phyloP scores from a whole-genome alignment of 2,113 vertebrate genomes.

The Labrus mixtus region DNA sequence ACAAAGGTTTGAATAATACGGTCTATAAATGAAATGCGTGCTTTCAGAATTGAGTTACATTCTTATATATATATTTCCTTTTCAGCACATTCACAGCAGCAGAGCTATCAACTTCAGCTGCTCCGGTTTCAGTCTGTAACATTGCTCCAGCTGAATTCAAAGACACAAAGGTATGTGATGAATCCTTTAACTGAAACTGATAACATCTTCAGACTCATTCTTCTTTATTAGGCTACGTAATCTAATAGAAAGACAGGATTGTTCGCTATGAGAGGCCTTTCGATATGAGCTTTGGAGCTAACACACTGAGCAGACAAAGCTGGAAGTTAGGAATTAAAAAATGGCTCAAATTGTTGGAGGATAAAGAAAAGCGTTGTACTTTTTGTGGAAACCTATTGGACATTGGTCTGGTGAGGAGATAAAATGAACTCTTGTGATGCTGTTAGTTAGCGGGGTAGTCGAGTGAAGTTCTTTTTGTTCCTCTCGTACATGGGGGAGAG shows the following conservation, averaged over 20 bases:
- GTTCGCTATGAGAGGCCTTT: constrained; percentile 18
- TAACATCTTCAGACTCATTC: constrained; percentile 68
- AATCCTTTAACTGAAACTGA: constrained; percentile 50
- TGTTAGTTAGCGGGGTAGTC: constrained; percentile 24
- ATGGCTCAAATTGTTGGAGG: constrained; percentile 39
- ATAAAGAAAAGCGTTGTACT: constrained; percentile 20
- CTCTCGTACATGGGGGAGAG: constrained; percentile 33
- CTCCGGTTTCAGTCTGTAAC: constrained; percentile 55
- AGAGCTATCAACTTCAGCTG: neutral
- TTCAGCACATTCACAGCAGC: neutral
- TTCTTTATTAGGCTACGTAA: constrained; percentile 63
- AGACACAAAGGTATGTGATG: constrained; percentile 45
- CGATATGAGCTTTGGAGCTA: constrained; percentile 35
- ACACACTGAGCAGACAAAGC: constrained; percentile 20
- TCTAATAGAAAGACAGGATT: constrained; percentile 62
- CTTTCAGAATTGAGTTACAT: constrained; percentile 27
- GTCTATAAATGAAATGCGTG: neutral
- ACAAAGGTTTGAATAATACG: neutral
- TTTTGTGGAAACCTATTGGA: constrained; percentile 45
- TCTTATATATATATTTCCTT: constrained; percentile 38
- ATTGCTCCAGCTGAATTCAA: constrained; percentile 47
- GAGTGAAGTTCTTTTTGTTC: constrained; percentile 41
- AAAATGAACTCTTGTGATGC: constrained; percentile 46
- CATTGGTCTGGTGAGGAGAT: constrained; percentile 28
- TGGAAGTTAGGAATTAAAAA: constrained; percentile 48